A percentile compares a stretch with the other conserved stretches of the same genome.
These are phyloP conservation scores for Drosophila testacea DNA, from an alignment of 2,888 invertebrate species.

Conservation along the genomic window DNA sequence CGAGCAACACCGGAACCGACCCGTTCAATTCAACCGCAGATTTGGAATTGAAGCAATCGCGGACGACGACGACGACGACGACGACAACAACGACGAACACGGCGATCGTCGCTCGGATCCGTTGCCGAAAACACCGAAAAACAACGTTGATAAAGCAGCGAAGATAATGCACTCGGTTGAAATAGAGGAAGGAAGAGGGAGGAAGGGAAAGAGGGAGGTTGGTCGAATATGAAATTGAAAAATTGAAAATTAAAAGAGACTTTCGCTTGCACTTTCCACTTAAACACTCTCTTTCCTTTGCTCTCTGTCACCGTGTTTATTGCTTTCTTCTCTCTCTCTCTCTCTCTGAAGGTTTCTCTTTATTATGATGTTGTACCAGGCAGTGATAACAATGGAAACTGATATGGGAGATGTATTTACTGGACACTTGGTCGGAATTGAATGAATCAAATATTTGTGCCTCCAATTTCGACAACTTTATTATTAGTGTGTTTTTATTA, in stretches of 20 bases:
- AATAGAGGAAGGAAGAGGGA: background rate
- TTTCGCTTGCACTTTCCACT: slow-evolving; percentile 11
- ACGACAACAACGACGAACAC: slow-evolving; percentile 7
- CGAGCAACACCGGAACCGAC: slow-evolving; percentile 58
- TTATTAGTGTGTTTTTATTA: background rate
- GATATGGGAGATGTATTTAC: slow-evolving; percentile 33
- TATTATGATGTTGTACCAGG: slow-evolving; percentile 22
- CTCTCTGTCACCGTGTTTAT: background rate
- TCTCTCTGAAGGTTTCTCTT: background rate
- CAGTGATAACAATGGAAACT: slow-evolving; percentile 59
- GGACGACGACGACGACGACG: slow-evolving; percentile 18
- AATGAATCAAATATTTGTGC: slow-evolving; percentile 27
- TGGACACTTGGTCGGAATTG: slow-evolving; percentile 22
- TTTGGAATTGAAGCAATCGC: slow-evolving; percentile 61
- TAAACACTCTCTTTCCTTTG: slow-evolving; percentile 5
- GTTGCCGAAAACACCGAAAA: slow-evolving; percentile 48
- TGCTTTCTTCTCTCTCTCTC: background rate
- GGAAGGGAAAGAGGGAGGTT: background rate
- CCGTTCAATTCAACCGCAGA: slow-evolving; percentile 74
- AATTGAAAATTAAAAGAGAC: slow-evolving; percentile 30
- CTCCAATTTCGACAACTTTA: slow-evolving; percentile 39
- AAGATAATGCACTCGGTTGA: slow-evolving; percentile 44
- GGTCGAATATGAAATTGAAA: slow-evolving; percentile 42
- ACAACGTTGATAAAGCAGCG: slow-evolving; percentile 21
- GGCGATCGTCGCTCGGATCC: slow-evolving; percentile 45